Evolutionary conservation across 1,140 invertebrate genomes (phyloP).

Genomic region (Yoshiicerus persimilis): DNA sequence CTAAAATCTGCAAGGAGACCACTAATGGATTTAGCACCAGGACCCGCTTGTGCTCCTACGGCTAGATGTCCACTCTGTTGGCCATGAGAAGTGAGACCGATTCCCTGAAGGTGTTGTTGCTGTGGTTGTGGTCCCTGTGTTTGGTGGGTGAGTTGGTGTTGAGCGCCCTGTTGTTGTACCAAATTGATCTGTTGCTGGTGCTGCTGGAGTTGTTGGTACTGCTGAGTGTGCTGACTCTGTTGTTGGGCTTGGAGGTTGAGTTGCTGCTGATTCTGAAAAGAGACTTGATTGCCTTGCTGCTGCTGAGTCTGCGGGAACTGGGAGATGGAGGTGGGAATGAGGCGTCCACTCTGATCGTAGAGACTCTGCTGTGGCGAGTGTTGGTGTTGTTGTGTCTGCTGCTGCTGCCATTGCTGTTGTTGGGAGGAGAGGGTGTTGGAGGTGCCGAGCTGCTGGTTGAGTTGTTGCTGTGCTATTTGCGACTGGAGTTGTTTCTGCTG

Average conservation of each 20-base stretch:
- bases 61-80: not conserved
- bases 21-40: conserved; percentile 54
- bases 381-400: conserved; percentile 30
- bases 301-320: conserved; percentile 35
- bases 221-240: too few relatives aligned
- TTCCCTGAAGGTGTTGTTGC: conserved; percentile 26
- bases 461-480: conserved; percentile 41
- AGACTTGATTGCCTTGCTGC: conserved; percentile 14
- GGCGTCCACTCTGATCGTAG: not conserved
- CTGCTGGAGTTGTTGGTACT: conserved; percentile 41
- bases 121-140: conserved; percentile 49
- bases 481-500: conserved; percentile 28
- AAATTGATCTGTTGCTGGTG: conserved; percentile 53
- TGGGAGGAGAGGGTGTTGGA: not conserved
- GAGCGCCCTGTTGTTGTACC: conserved; percentile 40
- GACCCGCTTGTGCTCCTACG: conserved; percentile 25
- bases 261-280: conserved; percentile 24
- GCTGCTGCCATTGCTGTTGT: conserved; percentile 47
- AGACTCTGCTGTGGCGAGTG: not conserved
- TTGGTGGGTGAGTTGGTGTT: conserved; percentile 33
- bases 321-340: not conserved
- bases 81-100: not conserved
- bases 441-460: not conserved
- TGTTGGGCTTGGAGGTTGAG: not conserved
- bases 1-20: conserved; percentile 62